phyloP scores from a whole-genome alignment of 2,888 invertebrate genomes.

The Diaprepes abbreviatus region DNA sequence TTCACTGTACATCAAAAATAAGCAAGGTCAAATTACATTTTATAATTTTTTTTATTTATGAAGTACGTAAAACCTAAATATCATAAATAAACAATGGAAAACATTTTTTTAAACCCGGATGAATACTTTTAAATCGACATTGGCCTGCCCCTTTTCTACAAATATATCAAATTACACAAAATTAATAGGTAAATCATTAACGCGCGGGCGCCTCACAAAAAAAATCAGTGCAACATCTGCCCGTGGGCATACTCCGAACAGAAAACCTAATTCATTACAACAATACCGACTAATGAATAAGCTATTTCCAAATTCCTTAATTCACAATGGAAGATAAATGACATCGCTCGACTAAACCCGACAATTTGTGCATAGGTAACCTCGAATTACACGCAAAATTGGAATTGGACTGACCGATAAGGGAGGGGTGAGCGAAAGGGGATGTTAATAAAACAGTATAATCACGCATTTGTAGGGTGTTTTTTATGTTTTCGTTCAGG shows the following conservation, averaged over 20 bases:
- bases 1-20: no score
- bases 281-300: conserved; percentile 17
- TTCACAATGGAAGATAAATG: conserved; percentile 13
- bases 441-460: conserved; percentile 9
- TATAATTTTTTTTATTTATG: no score
- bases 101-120: no score
- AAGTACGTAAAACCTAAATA: no score
- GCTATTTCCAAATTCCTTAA: background rate
- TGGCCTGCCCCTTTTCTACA: background rate
- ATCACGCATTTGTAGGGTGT: background rate
- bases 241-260: conserved; percentile 1
- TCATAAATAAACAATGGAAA: no score
- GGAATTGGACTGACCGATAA: conserved; percentile 35
- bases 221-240: conserved; percentile 15
- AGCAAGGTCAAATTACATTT: no score
- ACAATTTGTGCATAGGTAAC: conserved; percentile 50
- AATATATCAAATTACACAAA: conserved; percentile 19
- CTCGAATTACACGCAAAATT: conserved; percentile 50
- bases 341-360: conserved; percentile 21
- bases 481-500: background rate
- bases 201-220: conserved; percentile 6
- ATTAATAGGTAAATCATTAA: conserved; percentile 25
- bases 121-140: no score
- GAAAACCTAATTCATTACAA: conserved; percentile 16
- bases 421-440: background rate